Evolutionary conservation across 2,888 invertebrate species (phyloP), one percentile per base, ranked within the genome.

Genomic region (Zonitis immaculata): DNA sequence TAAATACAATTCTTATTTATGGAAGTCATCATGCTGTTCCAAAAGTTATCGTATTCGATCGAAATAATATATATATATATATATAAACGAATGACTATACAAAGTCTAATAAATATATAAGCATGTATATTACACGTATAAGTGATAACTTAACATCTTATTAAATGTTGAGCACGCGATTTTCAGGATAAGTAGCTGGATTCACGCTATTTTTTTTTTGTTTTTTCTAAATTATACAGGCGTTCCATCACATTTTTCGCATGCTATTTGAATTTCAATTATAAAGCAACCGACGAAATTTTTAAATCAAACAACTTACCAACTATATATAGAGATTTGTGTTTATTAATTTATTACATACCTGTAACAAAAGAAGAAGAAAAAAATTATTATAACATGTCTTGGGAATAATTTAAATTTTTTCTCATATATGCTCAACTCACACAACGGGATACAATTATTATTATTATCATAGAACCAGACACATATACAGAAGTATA

Each of bases 91-190:
- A 60, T 58, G 54, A 54, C 55, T 64, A 14, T 65, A 62, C 61
- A 55, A n/a, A 59, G 55, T 68, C 68, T 67, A 70, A 73, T 72
- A 72, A 72, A 73, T 72, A 71, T 64, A 70, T 67, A 67, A 70
- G 63, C 70, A 73, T 70, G 73, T 74, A 72, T 73, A 74, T 74
- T 74, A 74, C 73, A 73, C 67, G 66, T 69, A 66, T 73, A 74
- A 73, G 74, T 73, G 74, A 75, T 75, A 74, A 74, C 72, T 75
- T 75, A 73, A 74, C 74, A 73, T 73, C 73, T 71, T 72, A 75
- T 75, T 75, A 74, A 73, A 69, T 59, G 62, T 61, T 64, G 58
- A 65, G 70, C 73, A 73, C 73, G 73, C 73, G 68, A 73, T 62
- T 60, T 57, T 58, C 61, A 64, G 68, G 66, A 66, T 73, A 73